A percentile compares a stretch with the other conserved stretches of the same genome.
These are phyloP conservation scores for Apis cerana DNA, from an alignment of 1,140 invertebrate species.

Conservation along the genomic window DNA sequence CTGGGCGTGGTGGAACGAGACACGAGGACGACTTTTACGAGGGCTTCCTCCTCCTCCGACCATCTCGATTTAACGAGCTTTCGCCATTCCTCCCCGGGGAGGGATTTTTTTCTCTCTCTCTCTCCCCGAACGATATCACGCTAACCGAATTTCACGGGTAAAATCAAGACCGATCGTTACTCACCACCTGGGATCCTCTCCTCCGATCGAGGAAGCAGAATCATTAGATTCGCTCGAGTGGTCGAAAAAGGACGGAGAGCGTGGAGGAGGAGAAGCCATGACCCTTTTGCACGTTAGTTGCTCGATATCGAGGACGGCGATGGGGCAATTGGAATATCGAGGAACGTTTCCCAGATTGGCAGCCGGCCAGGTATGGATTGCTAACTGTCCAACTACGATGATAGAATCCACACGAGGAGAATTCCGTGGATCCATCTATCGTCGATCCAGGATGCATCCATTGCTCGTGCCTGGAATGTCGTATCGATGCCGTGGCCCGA, in stretches of 20 bases:
- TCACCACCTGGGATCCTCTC: not conserved
- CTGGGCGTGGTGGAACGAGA: not conserved
- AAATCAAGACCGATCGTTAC: not conserved
- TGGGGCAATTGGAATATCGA: constrained; percentile 54
- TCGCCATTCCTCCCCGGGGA: not conserved
- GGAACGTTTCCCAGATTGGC: constrained; percentile 54
- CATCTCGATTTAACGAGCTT: constrained; percentile 11
- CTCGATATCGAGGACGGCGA: constrained; percentile 38
- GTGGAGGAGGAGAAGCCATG: constrained; percentile 16
- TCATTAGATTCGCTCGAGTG: not conserved
- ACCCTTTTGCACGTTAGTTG: constrained; percentile 30
- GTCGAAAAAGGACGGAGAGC: not conserved
- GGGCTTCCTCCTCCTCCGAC: not conserved
- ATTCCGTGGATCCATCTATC: constrained; percentile 50
- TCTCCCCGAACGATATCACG: not conserved
- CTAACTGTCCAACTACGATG: constrained; percentile 56
- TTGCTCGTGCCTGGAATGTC: constrained; percentile 22
- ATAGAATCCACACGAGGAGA: constrained; percentile 55
- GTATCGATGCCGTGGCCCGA: not conserved
- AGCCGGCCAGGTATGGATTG: constrained; percentile 62
- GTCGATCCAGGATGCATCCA: constrained; percentile 30
- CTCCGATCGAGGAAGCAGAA: not conserved
- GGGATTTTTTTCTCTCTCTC: not conserved
- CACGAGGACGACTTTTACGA: not conserved
- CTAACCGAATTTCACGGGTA: constrained; percentile 19